Percentiles rank a stretch among this genome's conserved stretches.
phyloP scores from a whole-genome alignment of 2,113 vertebrate genomes.

The Cyprinodon variegatus region DNA sequence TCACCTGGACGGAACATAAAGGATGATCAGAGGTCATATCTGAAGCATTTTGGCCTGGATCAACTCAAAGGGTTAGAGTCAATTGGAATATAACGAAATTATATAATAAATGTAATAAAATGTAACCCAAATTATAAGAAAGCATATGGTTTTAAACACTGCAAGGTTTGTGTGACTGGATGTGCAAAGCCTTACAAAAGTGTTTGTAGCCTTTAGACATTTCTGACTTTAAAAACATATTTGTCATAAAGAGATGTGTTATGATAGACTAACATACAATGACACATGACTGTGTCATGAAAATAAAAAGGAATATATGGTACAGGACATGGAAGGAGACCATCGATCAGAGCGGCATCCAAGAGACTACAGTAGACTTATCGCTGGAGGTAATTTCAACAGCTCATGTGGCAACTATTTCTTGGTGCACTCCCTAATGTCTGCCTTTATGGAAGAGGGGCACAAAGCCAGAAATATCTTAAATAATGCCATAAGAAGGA shows the following conservation, averaged over 20 bases:
- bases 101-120: not conserved
- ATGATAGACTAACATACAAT: not conserved
- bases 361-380: no score
- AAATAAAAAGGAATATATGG: not conserved
- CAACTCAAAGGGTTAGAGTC: not conserved
- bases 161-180: no score
- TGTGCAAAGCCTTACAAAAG: not conserved
- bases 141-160: not conserved
- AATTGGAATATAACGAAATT: not conserved
- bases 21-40: not conserved
- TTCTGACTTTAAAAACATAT: not conserved
- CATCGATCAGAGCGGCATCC: no score
- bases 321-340: not conserved
- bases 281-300: not conserved
- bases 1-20: conserved; percentile 78
- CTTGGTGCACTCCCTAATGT: no score
- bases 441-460: no score
- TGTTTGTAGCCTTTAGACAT: not conserved
- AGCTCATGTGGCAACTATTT: no score
- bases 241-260: not conserved
- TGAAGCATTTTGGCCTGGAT: not conserved
- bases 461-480: no score
- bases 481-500: no score
- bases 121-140: not conserved
- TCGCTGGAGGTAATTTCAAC: no score